Evolutionary conservation across 2,888 invertebrate species (phyloP).

Genomic region (Euzophera pinguis): DNA sequence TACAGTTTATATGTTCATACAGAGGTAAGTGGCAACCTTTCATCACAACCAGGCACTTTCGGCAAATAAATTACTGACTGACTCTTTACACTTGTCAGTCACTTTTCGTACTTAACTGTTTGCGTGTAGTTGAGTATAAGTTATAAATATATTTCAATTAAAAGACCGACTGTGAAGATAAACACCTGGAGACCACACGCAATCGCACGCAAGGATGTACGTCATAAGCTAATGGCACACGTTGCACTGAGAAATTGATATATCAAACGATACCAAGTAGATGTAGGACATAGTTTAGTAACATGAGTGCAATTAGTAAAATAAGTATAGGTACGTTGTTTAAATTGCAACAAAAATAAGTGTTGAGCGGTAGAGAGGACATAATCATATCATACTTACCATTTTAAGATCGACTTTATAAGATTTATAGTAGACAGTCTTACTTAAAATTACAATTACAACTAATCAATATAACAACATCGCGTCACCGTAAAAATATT

Average conservation of each 20-base stretch:
- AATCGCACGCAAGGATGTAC: neutral
- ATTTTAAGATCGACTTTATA: too few relatives aligned
- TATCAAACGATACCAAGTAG: slow-evolving; percentile 1
- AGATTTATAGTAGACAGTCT: too few relatives aligned
- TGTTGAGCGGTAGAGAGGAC: too few relatives aligned
- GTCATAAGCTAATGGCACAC: slow-evolving; percentile 4
- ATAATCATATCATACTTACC: too few relatives aligned
- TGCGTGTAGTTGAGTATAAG: slow-evolving; percentile 16
- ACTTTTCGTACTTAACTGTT: neutral
- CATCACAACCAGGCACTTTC: neutral
- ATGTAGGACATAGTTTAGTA: slow-evolving; percentile 4
- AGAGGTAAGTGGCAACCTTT: neutral
- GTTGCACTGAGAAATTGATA: slow-evolving; percentile 2
- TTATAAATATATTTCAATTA: slow-evolving; percentile 9
- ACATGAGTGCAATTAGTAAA: neutral
- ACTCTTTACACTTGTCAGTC: neutral
- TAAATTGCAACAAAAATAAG: neutral
- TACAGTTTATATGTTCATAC: too few relatives aligned
- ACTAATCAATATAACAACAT: too few relatives aligned
- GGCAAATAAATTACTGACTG: neutral
- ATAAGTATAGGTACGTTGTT: neutral
- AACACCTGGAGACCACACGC: slow-evolving; percentile 2
- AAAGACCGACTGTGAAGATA: neutral
- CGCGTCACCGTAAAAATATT: too few relatives aligned
- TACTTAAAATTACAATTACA: too few relatives aligned